Evolutionary conservation across 2,888 invertebrate genomes (phyloP), one percentile per base, ranked within the genome.

Genomic region (Philopedon plagiatum): DNA sequence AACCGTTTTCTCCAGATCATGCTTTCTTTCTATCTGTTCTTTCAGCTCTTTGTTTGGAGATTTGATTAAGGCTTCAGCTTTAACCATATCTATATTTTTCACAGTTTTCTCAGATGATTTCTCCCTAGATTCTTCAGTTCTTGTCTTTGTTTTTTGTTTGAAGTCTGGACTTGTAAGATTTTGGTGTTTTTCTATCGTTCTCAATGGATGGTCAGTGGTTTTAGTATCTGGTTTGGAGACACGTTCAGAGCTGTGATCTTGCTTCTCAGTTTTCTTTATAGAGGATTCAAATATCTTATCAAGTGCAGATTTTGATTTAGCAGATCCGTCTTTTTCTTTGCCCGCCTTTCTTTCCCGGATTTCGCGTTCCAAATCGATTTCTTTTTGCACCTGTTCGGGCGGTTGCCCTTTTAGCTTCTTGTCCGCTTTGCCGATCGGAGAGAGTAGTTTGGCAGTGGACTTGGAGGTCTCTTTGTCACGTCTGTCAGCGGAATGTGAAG

Each of bases 341-440:
- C 66, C 86, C 77, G 37, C 84, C 76, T 81, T 86, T 66, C 82
- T 80, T 76, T 82, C 85, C 63, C 81, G 82, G 78, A 81, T 87
- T 81, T 84, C 87, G 81, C 82, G 83, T 76, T 85, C 88, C 15
- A 86, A 77, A 41, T 74, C 74, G 15, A 61, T 29, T 62, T 71
- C 70, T 44, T 49, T 70, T 9, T 54, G 56, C 5, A 11, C 18
- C 23, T 46, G 58, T 51, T 46, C 44, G 1, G 61, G n/a, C 23
- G 44, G 39, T 11, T 58, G 58, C n/a, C 74, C 76, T 5, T 85
- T 87, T 84, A 89, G 67, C 87, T 89, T 88, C 87, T 89, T 88
- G 87, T 90, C 86, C 88, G 86, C 83, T 90, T 90, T 86, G 88
- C 89, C 86, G 87, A 90, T 82, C 90, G 88, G 79, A 90, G 88